Evolutionary conservation across 2,797 vertebrate species (phyloP).

Genomic region (Petrocephalus sullivani): DNA sequence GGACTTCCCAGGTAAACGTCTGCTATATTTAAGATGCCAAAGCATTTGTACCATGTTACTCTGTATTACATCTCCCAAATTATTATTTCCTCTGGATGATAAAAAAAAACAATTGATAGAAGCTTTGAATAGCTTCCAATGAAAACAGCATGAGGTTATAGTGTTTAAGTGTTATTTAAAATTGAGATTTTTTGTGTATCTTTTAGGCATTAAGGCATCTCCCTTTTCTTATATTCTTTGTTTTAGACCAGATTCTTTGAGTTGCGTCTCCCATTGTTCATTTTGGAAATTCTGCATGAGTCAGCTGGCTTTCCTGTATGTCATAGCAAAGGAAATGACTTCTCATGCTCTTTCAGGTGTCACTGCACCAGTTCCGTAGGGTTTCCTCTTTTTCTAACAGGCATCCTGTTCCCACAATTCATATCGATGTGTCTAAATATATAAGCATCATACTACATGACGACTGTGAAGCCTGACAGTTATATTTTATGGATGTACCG

Average conservation of each 20-base stretch:
- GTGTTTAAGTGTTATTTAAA: neutral
- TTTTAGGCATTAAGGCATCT: neutral
- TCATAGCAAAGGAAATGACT: conserved; percentile 43
- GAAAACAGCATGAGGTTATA: neutral
- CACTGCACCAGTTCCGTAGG: conserved; percentile 40
- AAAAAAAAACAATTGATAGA: neutral
- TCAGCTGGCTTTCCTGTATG: conserved; percentile 47
- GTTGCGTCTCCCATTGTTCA: conserved; percentile 19
- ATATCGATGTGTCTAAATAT: neutral
- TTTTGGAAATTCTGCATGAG: conserved; percentile 42
- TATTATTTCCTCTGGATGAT: neutral
- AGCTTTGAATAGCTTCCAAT: neutral
- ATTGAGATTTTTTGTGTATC: neutral
- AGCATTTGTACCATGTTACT: neutral
- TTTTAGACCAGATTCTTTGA: conserved; percentile 27
- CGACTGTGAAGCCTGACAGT: neutral
- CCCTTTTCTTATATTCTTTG: neutral
- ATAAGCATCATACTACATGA: neutral
- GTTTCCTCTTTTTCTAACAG: conserved; percentile 45
- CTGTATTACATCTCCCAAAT: neutral
- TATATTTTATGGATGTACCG: neutral
- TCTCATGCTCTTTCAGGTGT: conserved; percentile 34
- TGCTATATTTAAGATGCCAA: neutral
- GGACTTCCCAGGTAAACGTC: neutral
- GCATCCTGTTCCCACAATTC: conserved; percentile 45